Base-by-base conservation (phyloP, 2,797 vertebrate genomes). In the Notamacropus eugenii region DNA sequence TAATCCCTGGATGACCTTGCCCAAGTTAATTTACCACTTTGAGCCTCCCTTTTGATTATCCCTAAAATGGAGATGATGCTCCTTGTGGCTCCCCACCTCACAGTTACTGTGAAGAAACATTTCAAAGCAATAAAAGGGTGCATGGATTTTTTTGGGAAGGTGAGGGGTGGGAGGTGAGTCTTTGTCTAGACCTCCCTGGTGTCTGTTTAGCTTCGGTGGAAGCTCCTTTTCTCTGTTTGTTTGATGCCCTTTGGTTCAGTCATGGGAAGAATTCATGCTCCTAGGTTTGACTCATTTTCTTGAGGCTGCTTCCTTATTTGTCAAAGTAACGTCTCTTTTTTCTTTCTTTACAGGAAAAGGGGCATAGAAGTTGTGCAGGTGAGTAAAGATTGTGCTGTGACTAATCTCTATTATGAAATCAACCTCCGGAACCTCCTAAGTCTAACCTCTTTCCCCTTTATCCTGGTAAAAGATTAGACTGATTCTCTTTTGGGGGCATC, bases 331-430 rank as follows among this genome's bases (percentile, higher is more conserved):
- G 28, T 34, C 92, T 96, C 94, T 98, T 97, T 90, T 97, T 95
- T 90, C 98, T 97, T 96, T 97, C 98, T 97, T 87, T 98, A 90
- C 98, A 99, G 99, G 99, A 99, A 99, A 99, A 99, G 99, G 98
- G 99, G 99, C 96, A 99, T 99, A 97, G 99, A 99, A 98, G 99
- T 99, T 95, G 99, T 99, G 96, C 99, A 99, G 99, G 99, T 99
- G 99, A 99, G 99, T 98, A 93, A 50, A 95, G 92, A 59, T 82
- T 52, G 0, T 5, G 0, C 92, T 95, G 34, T 19, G 4, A 1
- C 56, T 16, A 0, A 19, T 8, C 34, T 55, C 34, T n/a, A 0
- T 59, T 46, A 46, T 40, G 27, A 82, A 12, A 27, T 87, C 40
- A 87, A 27, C 87, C 5, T 46, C 54, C 3, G 0, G 0, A 11